These are phyloP conservation scores for Dermolepida albohirtum DNA, from an alignment of 2,888 invertebrate genomes.

Conservation along the genomic window DNA sequence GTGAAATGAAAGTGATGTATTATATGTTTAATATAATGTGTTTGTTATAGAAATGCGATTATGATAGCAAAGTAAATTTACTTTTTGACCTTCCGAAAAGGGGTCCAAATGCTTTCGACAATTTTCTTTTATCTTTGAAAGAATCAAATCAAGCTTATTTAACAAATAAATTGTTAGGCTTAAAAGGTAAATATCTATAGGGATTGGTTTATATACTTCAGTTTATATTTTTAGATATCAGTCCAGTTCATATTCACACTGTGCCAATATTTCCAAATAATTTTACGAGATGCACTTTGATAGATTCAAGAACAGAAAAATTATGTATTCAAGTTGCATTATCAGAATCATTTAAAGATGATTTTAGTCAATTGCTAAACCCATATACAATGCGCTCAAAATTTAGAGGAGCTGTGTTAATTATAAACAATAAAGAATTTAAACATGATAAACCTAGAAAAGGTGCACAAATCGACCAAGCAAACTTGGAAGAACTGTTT, in stretches of 20 bases:
- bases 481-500: conserved; percentile 71
- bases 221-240: conserved; percentile 3
- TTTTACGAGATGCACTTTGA: conserved; percentile 2
- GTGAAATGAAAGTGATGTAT: background rate
- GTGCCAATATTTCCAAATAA: conserved; percentile 10
- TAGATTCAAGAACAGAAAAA: conserved; percentile 40
- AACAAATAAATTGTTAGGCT: conserved; percentile 38
- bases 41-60: conserved; percentile 21
- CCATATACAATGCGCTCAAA: conserved; percentile 55
- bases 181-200: conserved; percentile 22
- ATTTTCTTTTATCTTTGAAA: conserved; percentile 27
- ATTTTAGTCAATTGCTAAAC: conserved; percentile 53
- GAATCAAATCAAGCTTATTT: conserved; percentile 35
- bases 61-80: conserved; percentile 20
- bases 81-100: conserved; percentile 22
- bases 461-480: conserved; percentile 72
- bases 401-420: conserved; percentile 57
- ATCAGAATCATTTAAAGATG: conserved; percentile 50
- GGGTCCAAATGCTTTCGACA: conserved; percentile 38
- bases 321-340: conserved; percentile 41
- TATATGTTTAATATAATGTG: background rate
- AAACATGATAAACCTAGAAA: conserved; percentile 57
- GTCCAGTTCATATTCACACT: background rate
- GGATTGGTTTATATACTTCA: background rate
- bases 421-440: conserved; percentile 63